Conservation (phyloP, 2,888 invertebrate genomes). For the Eledone cirrhosa region DNA sequence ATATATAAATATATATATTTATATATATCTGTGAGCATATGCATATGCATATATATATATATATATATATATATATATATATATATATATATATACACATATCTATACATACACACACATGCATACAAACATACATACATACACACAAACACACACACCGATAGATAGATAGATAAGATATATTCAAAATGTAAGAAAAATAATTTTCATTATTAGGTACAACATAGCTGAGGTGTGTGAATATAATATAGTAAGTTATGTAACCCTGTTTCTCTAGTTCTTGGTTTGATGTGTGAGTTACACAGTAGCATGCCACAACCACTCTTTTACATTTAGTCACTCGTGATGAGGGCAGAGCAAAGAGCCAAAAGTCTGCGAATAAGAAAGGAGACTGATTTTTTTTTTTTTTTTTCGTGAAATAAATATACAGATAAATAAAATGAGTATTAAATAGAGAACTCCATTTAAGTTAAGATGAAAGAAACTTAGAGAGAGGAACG, state of each 20-base stretch:
- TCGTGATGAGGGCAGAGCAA: background rate
- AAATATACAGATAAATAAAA: background rate
- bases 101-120: background rate
- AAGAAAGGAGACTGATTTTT: too few species aligned
- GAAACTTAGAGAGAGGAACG: background rate
- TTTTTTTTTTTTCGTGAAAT: too few species aligned
- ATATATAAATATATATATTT: background rate
- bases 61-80: background rate
- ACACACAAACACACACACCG: background rate
- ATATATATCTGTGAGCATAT: constrained; percentile 4
- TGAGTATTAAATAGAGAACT: background rate
- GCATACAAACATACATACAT: background rate
- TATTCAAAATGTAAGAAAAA: constrained; percentile 26
- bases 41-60: background rate
- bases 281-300: too few species aligned
- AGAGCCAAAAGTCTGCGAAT: too few species aligned
- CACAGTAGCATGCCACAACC: constrained; percentile 21
- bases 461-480: too few species aligned
- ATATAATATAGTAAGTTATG: too few species aligned
- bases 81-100: background rate
- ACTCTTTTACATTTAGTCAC: constrained; percentile 6
- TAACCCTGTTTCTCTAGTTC: background rate
- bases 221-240: constrained; percentile 17
- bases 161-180: constrained; percentile 22
- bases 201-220: constrained; percentile 23